Evolutionary conservation across 1,140 invertebrate genomes (phyloP).

Genomic region (Rhyacophila brunnea): DNA sequence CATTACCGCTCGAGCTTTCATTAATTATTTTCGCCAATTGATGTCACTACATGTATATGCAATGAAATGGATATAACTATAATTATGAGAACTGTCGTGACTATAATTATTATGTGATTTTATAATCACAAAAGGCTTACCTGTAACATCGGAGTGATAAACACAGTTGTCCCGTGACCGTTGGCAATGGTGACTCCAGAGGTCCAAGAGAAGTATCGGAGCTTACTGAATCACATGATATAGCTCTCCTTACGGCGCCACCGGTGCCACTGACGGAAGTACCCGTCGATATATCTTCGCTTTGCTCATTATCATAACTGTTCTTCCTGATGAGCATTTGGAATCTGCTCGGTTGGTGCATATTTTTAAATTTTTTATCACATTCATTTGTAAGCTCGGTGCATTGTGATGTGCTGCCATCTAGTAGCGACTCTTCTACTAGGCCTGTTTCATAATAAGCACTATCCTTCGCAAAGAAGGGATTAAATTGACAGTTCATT

Average conservation of each 20-base stretch:
- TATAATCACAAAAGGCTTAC: conserved; percentile 6
- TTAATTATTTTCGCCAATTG: no score
- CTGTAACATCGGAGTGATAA: conserved; percentile 30
- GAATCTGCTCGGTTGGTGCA: conserved; percentile 11
- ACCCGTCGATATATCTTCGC: conserved; percentile 9
- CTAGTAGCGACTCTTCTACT: background rate
- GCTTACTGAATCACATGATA: conserved; percentile 80
- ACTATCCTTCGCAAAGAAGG: conserved; percentile 21
- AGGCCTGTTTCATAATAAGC: conserved; percentile 3
- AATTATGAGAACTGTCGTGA: no score
- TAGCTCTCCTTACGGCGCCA: conserved; percentile 50
- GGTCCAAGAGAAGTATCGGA: conserved; percentile 73
- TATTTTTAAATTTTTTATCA: conserved; percentile 21
- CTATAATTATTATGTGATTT: no score
- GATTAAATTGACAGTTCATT: conserved; percentile 33
- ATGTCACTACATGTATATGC: no score
- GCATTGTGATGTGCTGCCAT: conserved; percentile 7
- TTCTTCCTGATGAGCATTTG: conserved; percentile 14
- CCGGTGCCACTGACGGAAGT: background rate
- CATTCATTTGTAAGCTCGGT: conserved; percentile 24
- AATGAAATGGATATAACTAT: no score
- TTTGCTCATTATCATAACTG: conserved; percentile 27
- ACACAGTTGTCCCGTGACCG: conserved; percentile 31
- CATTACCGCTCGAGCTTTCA: no score
- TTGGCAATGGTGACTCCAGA: conserved; percentile 27